phyloP scores from a whole-genome alignment of 2,888 invertebrate species.

The Pseudococcus longispinus region DNA sequence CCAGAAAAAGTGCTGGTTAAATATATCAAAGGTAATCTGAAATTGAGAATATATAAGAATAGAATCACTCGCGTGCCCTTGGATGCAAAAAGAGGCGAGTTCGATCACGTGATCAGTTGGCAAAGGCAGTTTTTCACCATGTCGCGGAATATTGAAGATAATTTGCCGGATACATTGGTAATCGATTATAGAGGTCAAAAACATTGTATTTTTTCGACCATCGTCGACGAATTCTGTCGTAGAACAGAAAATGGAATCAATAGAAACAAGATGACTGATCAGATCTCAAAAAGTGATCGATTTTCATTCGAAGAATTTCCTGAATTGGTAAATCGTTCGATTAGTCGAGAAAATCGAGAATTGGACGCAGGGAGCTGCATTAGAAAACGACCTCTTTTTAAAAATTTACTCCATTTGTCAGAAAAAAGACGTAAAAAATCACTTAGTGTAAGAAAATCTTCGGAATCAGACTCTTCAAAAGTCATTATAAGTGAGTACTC shows the following conservation, averaged over 20 bases:
- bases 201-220: neutral
- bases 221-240: neutral
- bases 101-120: constrained; percentile 12
- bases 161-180: neutral
- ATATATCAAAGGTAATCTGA: neutral
- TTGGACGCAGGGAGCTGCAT: too few species aligned
- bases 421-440: too few species aligned
- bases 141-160: neutral
- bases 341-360: too few species aligned
- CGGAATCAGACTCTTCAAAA: too few species aligned
- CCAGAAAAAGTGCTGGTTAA: neutral
- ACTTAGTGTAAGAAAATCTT: too few species aligned
- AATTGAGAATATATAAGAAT: neutral
- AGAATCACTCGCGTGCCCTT: neutral
- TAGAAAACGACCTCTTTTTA: too few species aligned
- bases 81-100: neutral
- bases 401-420: too few species aligned
- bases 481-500: too few species aligned
- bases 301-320: too few species aligned
- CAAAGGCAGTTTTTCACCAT: neutral
- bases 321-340: too few species aligned
- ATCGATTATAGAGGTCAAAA: neutral
- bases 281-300: too few species aligned
- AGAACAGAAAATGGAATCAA: neutral
- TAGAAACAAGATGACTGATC: too few species aligned